Evolutionary conservation across 2,888 invertebrate genomes (phyloP), one percentile per base, ranked within the genome.

Genomic region (Papilio gigon): DNA sequence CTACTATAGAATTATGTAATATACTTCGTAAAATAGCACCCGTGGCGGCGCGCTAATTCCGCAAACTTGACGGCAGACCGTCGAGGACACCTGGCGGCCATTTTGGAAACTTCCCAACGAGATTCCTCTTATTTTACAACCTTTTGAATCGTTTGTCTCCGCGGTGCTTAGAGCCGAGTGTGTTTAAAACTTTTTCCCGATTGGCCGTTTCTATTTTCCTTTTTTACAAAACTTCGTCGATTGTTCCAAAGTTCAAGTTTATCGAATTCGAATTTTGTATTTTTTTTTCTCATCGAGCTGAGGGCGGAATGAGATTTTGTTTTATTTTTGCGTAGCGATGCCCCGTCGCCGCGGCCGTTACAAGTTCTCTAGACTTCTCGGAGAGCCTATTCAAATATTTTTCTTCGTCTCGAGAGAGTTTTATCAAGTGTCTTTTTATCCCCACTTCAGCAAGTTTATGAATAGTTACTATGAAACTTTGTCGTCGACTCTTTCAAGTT

Each of bases 81-180:
- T 67, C 74, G 79, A 78, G 80, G 83, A 83, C 86, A 86, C 86
- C 86, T 86, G 85, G 78, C 78, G 77, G 79, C 80, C 79, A 78
- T 82, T 80, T 76, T 73, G 76, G 74, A 75, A 80, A 84, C 78
- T 79, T 85, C 79, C 78, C 78, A 81, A 82, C 82, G 81, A 83
- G 82, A 83, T 81, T 80, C 79, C 75, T 70, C 73, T 71, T 71
- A 73, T 75, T 76, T 76, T 74, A 75, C 72, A 75, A 72, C 71
- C 74, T 75, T 76, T 72, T 72, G 70, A 73, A 73, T 74, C 72
- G 76, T 76, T 76, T 75, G 76, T 76, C 74, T 77, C 68, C 68
- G 64, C 59, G 64, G 68, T 68, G 75, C 78, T 80, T 78, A 72
- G 76, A 74, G 77, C 75, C 74, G 77, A 81, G 83, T 84, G 82